Base-by-base conservation (phyloP, 2,113 vertebrate genomes). In the Panthera tigris region DNA sequence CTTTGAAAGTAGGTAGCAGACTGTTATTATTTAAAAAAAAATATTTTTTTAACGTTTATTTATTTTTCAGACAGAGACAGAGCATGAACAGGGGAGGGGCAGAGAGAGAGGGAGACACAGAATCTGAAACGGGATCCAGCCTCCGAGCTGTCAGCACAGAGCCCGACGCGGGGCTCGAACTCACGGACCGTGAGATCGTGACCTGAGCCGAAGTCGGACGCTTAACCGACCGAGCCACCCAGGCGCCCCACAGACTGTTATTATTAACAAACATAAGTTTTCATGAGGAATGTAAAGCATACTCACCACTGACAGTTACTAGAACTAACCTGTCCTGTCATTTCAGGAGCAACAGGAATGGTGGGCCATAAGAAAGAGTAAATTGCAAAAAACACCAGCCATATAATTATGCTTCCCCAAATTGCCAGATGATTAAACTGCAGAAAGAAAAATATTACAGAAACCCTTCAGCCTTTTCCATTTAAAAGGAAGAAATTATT, bases 301-400 rank as follows among this genome's bases (percentile, higher is more conserved):
- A 68, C 55, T 97, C 27, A 84, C 71, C 45, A 41, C 0, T 68
- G 57, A 68, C 10, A 4, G 15, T 7, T 48, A 25, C 33, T 12
- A 48, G 48, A 41, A 89, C 96, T 95, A 36, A 97, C 90, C 97
- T 96, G 97, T 68, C 97, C 80, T 31, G 31, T 33, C 97, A 96
- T 97, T 6, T 94, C 89, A 50, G 97, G 31, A 89, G 92, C 83
- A 73, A 94, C 0, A 8, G 88, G 84, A 48, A 96, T n/a, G 31
- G 27, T 74, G 16, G 95, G 92, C 97, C 95, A 97, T 73, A 92
- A 11, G 71, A 27, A 66, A 73, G 79, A 96, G 45, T 85, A 96
- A 69, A 89, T 10, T 2, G 16, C 25, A 45, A 92, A 66, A 66
- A 68, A 96, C 12, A 66, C 36, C 65, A 97, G 39, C 97, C 95